These are phyloP conservation scores for Hipposideros larvatus DNA, from an alignment of 2,797 vertebrate genomes.

Conservation along the genomic window DNA sequence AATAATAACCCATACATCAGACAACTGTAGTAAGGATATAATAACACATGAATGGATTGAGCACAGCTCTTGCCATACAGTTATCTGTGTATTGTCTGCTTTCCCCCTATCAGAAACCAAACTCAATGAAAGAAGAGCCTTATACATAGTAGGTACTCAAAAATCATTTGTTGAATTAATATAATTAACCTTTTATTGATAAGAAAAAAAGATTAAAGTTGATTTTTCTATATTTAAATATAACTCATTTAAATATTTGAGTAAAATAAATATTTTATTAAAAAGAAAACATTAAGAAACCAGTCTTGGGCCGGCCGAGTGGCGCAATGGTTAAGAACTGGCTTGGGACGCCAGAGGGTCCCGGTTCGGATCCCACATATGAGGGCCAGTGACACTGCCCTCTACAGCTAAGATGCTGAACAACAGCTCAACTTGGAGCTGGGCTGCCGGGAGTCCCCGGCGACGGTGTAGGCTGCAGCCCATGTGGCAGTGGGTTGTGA, in stretches of 20 bases:
- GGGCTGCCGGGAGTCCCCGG: too few species aligned
- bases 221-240: constrained; percentile 54
- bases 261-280: not conserved
- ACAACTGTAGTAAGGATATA: not conserved
- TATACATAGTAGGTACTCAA: not conserved
- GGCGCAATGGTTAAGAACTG: too few species aligned
- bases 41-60: not conserved
- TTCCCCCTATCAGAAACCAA: not conserved
- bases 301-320: too few species aligned
- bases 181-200: not conserved
- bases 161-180: not conserved
- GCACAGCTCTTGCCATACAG: not conserved
- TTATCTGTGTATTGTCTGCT: not conserved
- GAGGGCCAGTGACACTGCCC: too few species aligned
- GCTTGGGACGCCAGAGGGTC: too few species aligned
- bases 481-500: too few species aligned
- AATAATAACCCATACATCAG: constrained; percentile 43
- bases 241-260: constrained; percentile 17
- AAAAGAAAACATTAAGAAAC: constrained; percentile 16
- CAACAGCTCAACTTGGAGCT: too few species aligned
- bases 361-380: too few species aligned
- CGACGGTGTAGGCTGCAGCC: too few species aligned
- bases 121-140: not conserved
- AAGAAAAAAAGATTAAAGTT: not conserved
- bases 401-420: too few species aligned